Evolutionary conservation across 2,797 vertebrate genomes (phyloP), one percentile per base, ranked within the genome.

Genomic region (Coracias cyanogaster): DNA sequence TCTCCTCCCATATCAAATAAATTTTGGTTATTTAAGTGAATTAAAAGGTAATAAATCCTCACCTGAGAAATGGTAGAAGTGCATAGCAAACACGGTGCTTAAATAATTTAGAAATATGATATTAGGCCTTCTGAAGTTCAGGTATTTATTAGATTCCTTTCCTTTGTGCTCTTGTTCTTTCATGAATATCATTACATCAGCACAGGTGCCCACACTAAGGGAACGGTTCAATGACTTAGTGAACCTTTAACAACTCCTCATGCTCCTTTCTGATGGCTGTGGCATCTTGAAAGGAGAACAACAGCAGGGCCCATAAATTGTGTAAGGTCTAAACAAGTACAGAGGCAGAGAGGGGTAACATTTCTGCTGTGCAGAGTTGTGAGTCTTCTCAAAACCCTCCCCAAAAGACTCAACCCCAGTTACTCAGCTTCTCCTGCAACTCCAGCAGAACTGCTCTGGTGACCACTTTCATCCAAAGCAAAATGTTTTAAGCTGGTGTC

Each of bases 1-100:
- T 89, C 67, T 80, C 66, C 88, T 92, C 71, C 90, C 83, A 41
- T 65, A 86, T 88, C 90, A 73, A 79, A 83, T 31, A 25, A 37
- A 20, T 72, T 67, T 79, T 18, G 81, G 60, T n/a, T 72, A 77
- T 82, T 55, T 70, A 66, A 89, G 62, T 82, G 94, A 95, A 95
- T 85, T 83, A 92, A 93, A 87, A 83, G 70, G 54, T 43, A 77
- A 82, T 94, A 90, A 95, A 92, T 93, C 58, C 65, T 22, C 58
- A 55, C 66, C 71, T 85, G 90, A 88, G 90, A 43, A 85, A 74
- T 18, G 33, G 45, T 4, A 65, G 51, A 57, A 80, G 15, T 31
- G n/a, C 62, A 43, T 25, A 60, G 52, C 64, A 92, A 93, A 96
- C 70, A 62, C 43, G 17, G 31, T 7, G 61, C 58, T 86, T 92